Percentiles rank a stretch among this genome's conserved stretches.
Conservation (phyloP, 2,113 vertebrate genomes). For the Butastur rufipennis region DNA sequence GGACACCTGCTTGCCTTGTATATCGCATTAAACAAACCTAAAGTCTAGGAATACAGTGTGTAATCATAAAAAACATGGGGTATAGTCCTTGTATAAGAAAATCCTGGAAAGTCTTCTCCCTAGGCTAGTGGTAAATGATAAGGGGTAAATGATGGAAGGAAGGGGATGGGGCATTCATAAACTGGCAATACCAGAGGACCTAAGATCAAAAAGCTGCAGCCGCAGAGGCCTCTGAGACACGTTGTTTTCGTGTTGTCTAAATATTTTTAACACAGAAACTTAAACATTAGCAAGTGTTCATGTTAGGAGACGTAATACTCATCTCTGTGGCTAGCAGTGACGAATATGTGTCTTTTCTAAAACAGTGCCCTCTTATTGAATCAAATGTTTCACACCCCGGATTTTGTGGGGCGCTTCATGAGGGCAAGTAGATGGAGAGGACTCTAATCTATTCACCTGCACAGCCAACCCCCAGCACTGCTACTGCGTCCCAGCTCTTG, state of each 20-base stretch:
- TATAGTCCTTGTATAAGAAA: neutral
- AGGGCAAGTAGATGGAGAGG: neutral
- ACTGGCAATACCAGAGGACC: accelerated
- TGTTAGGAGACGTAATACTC: neutral
- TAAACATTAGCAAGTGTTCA: neutral
- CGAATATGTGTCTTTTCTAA: neutral
- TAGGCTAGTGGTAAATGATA: neutral
- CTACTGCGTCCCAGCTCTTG: neutral
- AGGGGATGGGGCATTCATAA: neutral
- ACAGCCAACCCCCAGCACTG: too few relatives aligned
- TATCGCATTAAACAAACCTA: neutral
- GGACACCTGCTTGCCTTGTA: neutral
- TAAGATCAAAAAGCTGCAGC: neutral
- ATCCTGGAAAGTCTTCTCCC: neutral
- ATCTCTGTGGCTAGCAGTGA: neutral
- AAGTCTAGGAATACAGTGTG: neutral
- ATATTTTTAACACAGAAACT: neutral
- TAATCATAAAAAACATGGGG: neutral
- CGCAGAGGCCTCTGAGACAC: neutral
- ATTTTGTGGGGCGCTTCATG: neutral
- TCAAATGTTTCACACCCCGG: neutral
- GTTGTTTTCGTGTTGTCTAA: neutral
- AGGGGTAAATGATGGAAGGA: neutral
- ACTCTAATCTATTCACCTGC: neutral
- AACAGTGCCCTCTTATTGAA: neutral